Conservation (phyloP, 92 coral and sea anemone genomes). For the Muricea muricata region DNA sequence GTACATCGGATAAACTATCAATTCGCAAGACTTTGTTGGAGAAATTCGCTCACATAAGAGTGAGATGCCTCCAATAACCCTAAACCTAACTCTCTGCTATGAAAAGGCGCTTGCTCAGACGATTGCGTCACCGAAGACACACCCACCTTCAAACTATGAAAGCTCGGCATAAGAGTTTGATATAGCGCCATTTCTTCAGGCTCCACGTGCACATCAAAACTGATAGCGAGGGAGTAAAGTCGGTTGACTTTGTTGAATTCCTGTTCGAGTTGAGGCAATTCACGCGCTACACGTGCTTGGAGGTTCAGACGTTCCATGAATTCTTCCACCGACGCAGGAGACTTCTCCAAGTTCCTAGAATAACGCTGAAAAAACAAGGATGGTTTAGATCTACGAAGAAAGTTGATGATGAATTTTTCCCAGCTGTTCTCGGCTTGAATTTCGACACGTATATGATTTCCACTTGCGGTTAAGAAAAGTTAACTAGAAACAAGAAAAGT, state of each 20-base stretch:
- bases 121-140: no score
- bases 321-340: conserved; percentile 86
- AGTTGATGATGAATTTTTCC: no score
- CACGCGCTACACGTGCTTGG: conserved; percentile 80
- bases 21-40: no score
- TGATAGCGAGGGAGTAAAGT: conserved; percentile 80
- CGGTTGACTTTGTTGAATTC: conserved; percentile 79
- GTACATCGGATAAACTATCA: no score
- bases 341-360: conserved; percentile 82
- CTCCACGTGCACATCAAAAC: conserved; percentile 79
- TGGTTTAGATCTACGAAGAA: neutral
- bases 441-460: no score
- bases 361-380: conserved; percentile 65
- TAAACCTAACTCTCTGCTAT: no score
- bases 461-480: no score
- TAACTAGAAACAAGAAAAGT: no score
- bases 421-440: no score
- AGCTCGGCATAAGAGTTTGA: conserved; percentile 94
- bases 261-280: conserved; percentile 78
- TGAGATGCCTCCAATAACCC: no score
- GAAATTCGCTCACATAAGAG: no score
- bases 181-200: conserved; percentile 89
- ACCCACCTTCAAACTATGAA: conserved; percentile 90
- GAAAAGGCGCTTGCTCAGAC: no score
- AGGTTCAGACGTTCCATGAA: conserved; percentile 91